phyloP scores from a whole-genome alignment of 1,140 invertebrate species.

The Drosophila virilis region DNA sequence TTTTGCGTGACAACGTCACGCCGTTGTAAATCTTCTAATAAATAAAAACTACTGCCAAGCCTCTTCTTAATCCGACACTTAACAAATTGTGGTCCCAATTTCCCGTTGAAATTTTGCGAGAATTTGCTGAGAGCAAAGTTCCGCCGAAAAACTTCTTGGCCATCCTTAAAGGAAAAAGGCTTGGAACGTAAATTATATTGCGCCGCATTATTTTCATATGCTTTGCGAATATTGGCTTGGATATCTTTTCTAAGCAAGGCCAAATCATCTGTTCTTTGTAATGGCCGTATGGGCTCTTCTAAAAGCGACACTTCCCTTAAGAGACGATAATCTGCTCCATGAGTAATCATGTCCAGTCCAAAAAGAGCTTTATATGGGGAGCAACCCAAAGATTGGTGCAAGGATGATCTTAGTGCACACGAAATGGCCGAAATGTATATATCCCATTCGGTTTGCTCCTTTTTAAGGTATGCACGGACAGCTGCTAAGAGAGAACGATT shows the following conservation, averaged over 20 bases:
- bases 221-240: not conserved
- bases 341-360: slow-evolving; percentile 29
- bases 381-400: slow-evolving; percentile 20
- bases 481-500: slow-evolving; percentile 42
- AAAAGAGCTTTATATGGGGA: slow-evolving; percentile 32
- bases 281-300: not conserved
- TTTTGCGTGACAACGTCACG: not conserved
- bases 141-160: slow-evolving; percentile 1
- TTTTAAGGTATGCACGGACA: slow-evolving; percentile 28
- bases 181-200: slow-evolving; percentile 16
- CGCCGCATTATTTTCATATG: not conserved
- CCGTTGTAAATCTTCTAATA: not conserved
- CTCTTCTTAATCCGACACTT: not conserved
- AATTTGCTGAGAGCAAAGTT: slow-evolving; percentile 12
- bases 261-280: slow-evolving; percentile 9
- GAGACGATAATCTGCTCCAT: not conserved
- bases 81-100: not conserved
- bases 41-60: not conserved
- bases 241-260: slow-evolving; percentile 6
- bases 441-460: slow-evolving; percentile 41
- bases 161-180: slow-evolving; percentile 1
- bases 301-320: not conserved
- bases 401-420: slow-evolving; percentile 13
- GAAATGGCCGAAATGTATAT: slow-evolving; percentile 13
- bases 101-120: not conserved